These are phyloP conservation scores for Pseudochromis fuscus DNA, from an alignment of 2,797 vertebrate genomes.

Conservation along the genomic window DNA sequence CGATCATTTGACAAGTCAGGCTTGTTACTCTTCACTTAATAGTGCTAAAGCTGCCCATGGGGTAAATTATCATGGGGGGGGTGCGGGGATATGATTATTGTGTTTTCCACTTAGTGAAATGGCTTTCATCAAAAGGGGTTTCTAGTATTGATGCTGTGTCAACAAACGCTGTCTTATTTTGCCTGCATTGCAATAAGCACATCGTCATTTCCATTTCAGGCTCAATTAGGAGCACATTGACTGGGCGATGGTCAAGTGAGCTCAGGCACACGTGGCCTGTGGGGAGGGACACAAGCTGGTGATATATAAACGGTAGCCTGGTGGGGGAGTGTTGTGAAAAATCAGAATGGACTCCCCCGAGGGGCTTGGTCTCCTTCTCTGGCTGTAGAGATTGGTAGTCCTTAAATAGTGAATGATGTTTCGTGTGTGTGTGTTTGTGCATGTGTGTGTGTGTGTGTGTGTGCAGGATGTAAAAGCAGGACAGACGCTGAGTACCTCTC, in stretches of 20 bases:
- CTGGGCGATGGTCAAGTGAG: constrained; percentile 38
- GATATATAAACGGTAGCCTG: constrained; percentile 23
- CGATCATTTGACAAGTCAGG: constrained; percentile 66
- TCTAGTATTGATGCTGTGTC: constrained; percentile 48
- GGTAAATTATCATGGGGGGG: constrained; percentile 65
- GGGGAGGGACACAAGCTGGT: constrained; percentile 29
- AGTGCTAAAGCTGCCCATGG: constrained; percentile 62
- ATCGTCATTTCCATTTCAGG: constrained; percentile 55
- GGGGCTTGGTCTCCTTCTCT: constrained; percentile 28
- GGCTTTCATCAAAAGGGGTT: constrained; percentile 51
- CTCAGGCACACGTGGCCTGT: not conserved
- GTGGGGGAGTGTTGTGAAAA: constrained; percentile 32
- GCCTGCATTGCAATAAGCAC: constrained; percentile 33
- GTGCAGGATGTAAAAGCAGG: constrained; percentile 63
- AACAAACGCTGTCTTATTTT: constrained; percentile 41
- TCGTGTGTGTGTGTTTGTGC: constrained; percentile 28
- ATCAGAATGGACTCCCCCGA: constrained; percentile 35
- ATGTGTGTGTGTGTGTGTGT: constrained; percentile 19
- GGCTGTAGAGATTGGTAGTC: constrained; percentile 30
- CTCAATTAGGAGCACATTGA: constrained; percentile 58
- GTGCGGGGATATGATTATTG: constrained; percentile 61
- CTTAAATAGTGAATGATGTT: constrained; percentile 68
- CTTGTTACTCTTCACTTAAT: constrained; percentile 67
- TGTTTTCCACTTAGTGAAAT: constrained; percentile 65
- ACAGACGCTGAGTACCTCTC: constrained; percentile 69